Percentiles rank a stretch among this genome's conserved stretches.
Conservation (phyloP, 2,888 invertebrate genomes). For the Xanthia togata region DNA sequence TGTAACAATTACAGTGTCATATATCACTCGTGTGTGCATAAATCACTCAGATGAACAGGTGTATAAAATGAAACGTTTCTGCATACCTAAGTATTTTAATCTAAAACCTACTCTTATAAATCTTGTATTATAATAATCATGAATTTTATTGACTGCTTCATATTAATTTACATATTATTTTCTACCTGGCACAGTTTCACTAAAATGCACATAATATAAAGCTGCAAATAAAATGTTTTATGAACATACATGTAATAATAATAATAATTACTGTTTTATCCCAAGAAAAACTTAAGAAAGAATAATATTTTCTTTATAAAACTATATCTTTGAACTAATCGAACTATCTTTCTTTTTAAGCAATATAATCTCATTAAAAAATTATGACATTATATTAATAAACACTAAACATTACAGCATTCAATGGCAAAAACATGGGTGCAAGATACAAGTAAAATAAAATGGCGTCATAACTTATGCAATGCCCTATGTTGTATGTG, state of each 20-base stretch:
- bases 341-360: not conserved
- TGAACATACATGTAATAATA: not conserved
- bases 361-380: slow-evolving; percentile 1
- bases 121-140: slow-evolving; percentile 39
- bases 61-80: slow-evolving; percentile 12
- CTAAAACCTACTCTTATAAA: slow-evolving; percentile 15
- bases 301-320: not conserved
- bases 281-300: not conserved
- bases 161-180: slow-evolving; percentile 18
- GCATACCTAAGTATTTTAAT: not conserved
- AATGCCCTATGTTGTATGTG: slow-evolving; percentile 59
- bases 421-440: slow-evolving; percentile 30
- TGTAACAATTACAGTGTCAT: not conserved
- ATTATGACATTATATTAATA: slow-evolving; percentile 36
- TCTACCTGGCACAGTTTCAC: slow-evolving; percentile 2
- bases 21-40: not conserved
- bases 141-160: slow-evolving; percentile 21
- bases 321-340: not conserved
- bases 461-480: slow-evolving; percentile 66
- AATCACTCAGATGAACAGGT: slow-evolving; percentile 18
- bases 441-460: slow-evolving; percentile 49
- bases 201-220: not conserved
- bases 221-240: not conserved
- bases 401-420: slow-evolving; percentile 11
- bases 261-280: not conserved